A percentile compares a stretch with the other conserved stretches of the same genome.
Evolutionary conservation across 2,113 vertebrate genomes (phyloP).

Genomic region (Perca schrenkii): DNA sequence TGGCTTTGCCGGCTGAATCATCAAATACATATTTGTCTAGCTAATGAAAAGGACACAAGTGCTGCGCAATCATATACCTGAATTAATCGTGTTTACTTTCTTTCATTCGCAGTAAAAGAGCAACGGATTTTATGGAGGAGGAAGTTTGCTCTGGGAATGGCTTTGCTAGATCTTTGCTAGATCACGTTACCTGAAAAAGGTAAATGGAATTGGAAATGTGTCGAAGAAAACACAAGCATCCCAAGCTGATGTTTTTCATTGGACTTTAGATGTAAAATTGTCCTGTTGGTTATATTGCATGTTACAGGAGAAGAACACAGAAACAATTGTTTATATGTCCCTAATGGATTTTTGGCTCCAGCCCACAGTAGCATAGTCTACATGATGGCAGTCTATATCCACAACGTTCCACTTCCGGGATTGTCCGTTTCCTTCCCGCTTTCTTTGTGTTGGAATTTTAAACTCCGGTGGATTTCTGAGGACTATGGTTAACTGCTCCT

Average conservation of each 20-base stretch:
- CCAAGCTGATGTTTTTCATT: not conserved
- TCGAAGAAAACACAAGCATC: not conserved
- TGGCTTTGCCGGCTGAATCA: not conserved
- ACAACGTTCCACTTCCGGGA: too few relatives aligned
- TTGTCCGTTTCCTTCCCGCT: too few relatives aligned
- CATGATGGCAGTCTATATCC: too few relatives aligned
- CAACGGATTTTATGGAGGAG: not conserved
- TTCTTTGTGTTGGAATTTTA: too few relatives aligned
- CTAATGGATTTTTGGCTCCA: not conserved
- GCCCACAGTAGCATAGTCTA: not conserved
- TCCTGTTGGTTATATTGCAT: not conserved
- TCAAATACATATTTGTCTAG: conserved; percentile 22
- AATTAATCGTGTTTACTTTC: not conserved
- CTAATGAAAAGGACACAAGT: not conserved
- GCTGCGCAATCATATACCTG: not conserved
- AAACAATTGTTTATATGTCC: not conserved
- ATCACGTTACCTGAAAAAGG: not conserved
- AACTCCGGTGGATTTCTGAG: too few relatives aligned
- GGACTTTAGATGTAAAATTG: not conserved
- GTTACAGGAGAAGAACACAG: not conserved
- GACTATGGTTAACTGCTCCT: too few relatives aligned
- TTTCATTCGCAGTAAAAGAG: not conserved
- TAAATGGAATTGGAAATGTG: not conserved
- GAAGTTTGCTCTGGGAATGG: not conserved
- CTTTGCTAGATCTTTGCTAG: not conserved